Evolutionary conservation across 2,113 vertebrate genomes (phyloP).

Genomic region (Etheostoma spectabile): DNA sequence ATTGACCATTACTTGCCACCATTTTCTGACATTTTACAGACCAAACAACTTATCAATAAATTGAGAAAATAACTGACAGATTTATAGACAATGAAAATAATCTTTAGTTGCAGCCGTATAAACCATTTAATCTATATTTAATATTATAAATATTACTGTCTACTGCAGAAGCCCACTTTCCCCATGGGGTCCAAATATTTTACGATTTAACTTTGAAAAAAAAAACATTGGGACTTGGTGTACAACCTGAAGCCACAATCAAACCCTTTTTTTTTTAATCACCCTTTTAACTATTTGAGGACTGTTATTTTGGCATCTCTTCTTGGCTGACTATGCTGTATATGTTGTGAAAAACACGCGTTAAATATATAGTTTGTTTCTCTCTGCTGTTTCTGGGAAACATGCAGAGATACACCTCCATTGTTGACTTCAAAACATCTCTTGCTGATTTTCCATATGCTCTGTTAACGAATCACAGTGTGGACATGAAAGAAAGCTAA

Average conservation of each 20-base stretch:
- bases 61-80: no score
- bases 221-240: no score
- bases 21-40: no score
- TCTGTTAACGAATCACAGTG: slow-evolving; percentile 5
- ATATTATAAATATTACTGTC: background rate
- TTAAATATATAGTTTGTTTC: background rate
- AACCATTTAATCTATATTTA: no score
- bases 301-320: background rate
- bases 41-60: no score
- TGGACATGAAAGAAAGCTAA: slow-evolving; percentile 14
- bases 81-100: no score
- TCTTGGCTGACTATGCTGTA: background rate
- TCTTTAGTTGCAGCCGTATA: no score
- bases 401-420: background rate
- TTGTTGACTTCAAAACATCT: background rate
- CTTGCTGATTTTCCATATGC: slow-evolving; percentile 56
- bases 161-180: background rate
- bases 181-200: background rate
- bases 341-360: slow-evolving; percentile 10
- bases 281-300: background rate
- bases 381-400: background rate
- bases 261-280: background rate
- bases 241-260: background rate
- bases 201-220: no score
- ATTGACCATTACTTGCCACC: no score